Base-by-base conservation (phyloP, 1,140 invertebrate genomes). In the Dendrolimus punctatus region DNA sequence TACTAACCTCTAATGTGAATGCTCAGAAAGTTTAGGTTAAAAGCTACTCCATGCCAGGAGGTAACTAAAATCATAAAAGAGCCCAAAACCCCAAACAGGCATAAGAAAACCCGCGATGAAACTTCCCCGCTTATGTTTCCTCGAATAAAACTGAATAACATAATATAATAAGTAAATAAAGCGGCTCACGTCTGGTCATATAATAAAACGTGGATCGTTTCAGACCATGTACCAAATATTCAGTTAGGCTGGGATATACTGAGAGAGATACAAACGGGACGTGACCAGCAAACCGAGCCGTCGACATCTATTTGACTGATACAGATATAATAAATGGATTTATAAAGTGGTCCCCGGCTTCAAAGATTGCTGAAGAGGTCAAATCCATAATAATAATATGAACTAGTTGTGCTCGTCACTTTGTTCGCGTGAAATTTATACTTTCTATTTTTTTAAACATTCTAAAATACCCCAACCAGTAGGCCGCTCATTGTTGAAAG, bases 181-280 rank as follows among this genome's bases (percentile, higher is more conserved):
- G 41, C 62, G 52, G 49, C 53, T 48, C 64, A 66, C 66, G 63
- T 66, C 58, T 46, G 46, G 37, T 43, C 52, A 55, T 51, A 61
- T 62, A 64, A 71, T 68, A 72, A 66, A 69, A 69, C 57, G 61
- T 64, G 55, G 58, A 53, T 58, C 56, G 47, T 57, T 62, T 56
- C 54, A 60, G 55, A 54, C 57, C 53, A 62, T 66, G 59, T 60
- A 64, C 64, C 67, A 67, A 70, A 70, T 70, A 70, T 70, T 70
- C 67, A 68, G 63, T 68, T 71, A 71, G 61, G 57, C 44, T 57
- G 55, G 58, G 64, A 61, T 64, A 56, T 57, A 54, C 49, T 60
- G 43, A 51, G 53, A 46, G 39, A 60, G 64, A 62, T 63, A 63
- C 57, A 62, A 55, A 59, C 39, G n/a, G 44, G 49, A 74, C 71